phyloP scores from a whole-genome alignment of 2,113 vertebrate genomes.

The Anguilla rostrata region DNA sequence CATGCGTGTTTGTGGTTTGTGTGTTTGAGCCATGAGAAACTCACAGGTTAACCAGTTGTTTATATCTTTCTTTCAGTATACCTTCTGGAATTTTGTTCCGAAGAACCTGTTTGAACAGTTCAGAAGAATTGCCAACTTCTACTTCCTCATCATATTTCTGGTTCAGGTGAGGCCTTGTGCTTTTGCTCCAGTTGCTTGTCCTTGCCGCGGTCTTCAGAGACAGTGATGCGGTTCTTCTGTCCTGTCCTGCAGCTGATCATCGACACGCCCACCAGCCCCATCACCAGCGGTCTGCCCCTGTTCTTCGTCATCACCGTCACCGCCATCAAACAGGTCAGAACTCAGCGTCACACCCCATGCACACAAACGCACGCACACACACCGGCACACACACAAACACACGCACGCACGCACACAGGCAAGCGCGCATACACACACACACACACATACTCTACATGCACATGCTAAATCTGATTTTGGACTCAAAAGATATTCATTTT shows the following conservation, averaged over 20 bases:
- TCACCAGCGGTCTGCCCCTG: slow-evolving; percentile 94
- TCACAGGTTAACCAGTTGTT: slow-evolving; percentile 14
- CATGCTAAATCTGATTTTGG: not conserved
- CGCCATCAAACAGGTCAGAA: slow-evolving; percentile 91
- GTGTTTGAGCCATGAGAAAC: not conserved
- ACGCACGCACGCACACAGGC: not conserved
- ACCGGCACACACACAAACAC: not conserved
- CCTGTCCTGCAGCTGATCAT: slow-evolving; percentile 83
- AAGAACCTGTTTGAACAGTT: slow-evolving; percentile 99
- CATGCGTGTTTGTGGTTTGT: not conserved
- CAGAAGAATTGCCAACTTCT: slow-evolving; percentile 97
- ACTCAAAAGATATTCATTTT: no score
- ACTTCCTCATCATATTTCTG: slow-evolving; percentile 98
- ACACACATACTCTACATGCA: not conserved
- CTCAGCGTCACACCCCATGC: not conserved
- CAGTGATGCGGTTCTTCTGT: slow-evolving; percentile 14
- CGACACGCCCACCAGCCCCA: slow-evolving; percentile 94
- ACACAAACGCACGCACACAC: not conserved
- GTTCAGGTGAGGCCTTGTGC: slow-evolving; percentile 79
- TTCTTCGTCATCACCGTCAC: slow-evolving; percentile 98
- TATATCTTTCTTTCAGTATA: slow-evolving; percentile 77
- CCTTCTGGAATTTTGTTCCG: slow-evolving; percentile 97
- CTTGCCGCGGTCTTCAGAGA: not conserved
- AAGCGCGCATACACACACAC: not conserved
- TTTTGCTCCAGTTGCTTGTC: not conserved